phyloP scores from a whole-genome alignment of 1,140 invertebrate genomes.

The Temnothorax curvispinosus region DNA sequence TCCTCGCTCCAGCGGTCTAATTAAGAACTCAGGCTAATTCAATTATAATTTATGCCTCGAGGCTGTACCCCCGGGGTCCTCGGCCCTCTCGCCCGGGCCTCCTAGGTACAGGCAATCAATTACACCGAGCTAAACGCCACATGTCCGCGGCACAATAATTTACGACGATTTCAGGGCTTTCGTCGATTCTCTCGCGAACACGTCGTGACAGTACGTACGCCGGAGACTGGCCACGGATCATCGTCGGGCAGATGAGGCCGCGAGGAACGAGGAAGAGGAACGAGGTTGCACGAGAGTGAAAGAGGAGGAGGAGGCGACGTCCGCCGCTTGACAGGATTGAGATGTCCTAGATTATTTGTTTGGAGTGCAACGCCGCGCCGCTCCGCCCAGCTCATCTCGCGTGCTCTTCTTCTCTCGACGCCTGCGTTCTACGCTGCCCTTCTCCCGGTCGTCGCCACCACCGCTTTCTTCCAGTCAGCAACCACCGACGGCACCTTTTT shows the following conservation, averaged over 20 bases:
- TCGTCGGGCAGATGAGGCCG: constrained; percentile 18
- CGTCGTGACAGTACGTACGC: not conserved
- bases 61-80: constrained; percentile 1
- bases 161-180: constrained; percentile 75
- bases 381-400: constrained; percentile 76
- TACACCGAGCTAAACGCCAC: constrained; percentile 77
- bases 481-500: constrained; percentile 53
- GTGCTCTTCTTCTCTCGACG: constrained; percentile 58
- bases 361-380: constrained; percentile 75
- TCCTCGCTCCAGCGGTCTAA: constrained; percentile 65
- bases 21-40: constrained; percentile 81
- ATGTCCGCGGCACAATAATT: constrained; percentile 76
- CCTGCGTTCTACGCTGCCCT: constrained; percentile 36
- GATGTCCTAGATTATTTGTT: constrained; percentile 82
- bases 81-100: constrained; percentile 27
- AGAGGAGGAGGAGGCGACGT: constrained; percentile 53
- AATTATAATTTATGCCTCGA: constrained; percentile 81
- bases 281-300: constrained; percentile 15
- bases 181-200: constrained; percentile 47
- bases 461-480: constrained; percentile 33
- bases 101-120: constrained; percentile 77
- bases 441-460: not conserved
- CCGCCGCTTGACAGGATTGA: constrained; percentile 77
- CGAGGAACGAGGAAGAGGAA: constrained; percentile 38
- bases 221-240: not conserved